phyloP scores from a whole-genome alignment of 2,797 vertebrate species.

The Pangasius mekongensis region DNA sequence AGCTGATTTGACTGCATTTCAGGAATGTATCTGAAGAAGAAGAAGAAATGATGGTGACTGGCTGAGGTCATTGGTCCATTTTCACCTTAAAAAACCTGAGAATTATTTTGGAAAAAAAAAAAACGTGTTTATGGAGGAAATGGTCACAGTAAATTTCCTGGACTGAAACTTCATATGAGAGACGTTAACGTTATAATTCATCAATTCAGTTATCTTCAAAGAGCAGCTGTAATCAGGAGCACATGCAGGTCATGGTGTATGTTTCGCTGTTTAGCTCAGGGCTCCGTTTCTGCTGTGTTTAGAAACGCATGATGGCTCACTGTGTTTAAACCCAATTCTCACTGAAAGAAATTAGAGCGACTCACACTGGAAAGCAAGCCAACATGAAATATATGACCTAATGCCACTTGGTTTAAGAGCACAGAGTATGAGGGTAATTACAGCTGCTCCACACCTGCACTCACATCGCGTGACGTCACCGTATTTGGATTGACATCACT shows the following conservation, averaged over 20 bases:
- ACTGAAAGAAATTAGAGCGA: conserved; percentile 5
- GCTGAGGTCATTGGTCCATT: background rate
- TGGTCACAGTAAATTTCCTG: conserved; percentile 39
- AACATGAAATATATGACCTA: conserved; percentile 26
- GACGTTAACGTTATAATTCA: conserved; percentile 27
- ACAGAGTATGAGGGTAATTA: conserved; percentile 14
- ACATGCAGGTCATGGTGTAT: conserved; percentile 35
- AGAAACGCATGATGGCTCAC: conserved; percentile 30
- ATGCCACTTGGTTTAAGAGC: conserved; percentile 5
- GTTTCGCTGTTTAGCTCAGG: conserved; percentile 24
- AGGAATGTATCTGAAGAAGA: background rate
- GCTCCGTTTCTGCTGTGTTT: conserved; percentile 31
- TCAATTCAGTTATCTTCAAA: conserved; percentile 40
- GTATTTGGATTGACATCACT: background rate
- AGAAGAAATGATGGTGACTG: background rate
- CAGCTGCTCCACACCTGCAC: background rate
- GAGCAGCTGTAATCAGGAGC: conserved; percentile 30
- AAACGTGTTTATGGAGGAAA: conserved; percentile 32
- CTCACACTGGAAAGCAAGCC: conserved; percentile 25
- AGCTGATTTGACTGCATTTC: background rate
- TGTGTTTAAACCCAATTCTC: conserved; percentile 23
- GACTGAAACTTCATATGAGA: conserved; percentile 33
- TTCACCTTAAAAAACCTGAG: conserved; percentile 30
- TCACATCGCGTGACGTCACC: background rate
- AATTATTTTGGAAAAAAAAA: conserved; percentile 17